These are phyloP conservation scores for Thecophora atra DNA, from an alignment of 2,888 invertebrate genomes.

Conservation along the genomic window DNA sequence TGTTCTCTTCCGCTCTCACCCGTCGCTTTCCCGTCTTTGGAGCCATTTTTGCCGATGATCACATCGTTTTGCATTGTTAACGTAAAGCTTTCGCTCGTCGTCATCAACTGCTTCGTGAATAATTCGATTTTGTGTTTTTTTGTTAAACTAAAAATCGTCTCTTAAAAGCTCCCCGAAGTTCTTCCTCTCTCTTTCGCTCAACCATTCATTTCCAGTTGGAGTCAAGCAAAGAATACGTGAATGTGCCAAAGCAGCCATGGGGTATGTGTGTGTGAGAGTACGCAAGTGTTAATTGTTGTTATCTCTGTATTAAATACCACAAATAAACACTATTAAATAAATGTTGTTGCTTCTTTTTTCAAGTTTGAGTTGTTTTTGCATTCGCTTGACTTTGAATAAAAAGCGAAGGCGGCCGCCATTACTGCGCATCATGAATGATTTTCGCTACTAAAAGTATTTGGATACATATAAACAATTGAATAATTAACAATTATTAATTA, in stretches of 20 bases:
- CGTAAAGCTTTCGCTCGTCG: not conserved
- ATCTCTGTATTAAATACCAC: slow-evolving; percentile 19
- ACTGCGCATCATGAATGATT: slow-evolving; percentile 31
- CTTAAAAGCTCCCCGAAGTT: not conserved
- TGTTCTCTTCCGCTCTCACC: not conserved
- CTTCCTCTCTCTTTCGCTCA: slow-evolving; percentile 1
- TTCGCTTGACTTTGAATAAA: slow-evolving; percentile 23
- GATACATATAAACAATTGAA: no score
- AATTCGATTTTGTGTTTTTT: not conserved
- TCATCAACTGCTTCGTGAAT: not conserved
- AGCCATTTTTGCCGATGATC: slow-evolving; percentile 31
- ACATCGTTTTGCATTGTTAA: slow-evolving; percentile 31
- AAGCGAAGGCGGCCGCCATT: slow-evolving; percentile 33
- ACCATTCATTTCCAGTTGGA: not conserved
- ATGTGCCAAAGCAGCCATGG: no score
- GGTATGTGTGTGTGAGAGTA: not conserved
- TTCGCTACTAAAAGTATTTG: not conserved
- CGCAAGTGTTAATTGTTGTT: not conserved
- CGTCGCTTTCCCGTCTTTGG: not conserved
- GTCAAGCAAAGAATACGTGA: no score
- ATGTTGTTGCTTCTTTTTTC: slow-evolving; percentile 3
- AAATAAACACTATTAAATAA: slow-evolving; percentile 18
- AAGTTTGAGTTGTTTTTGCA: slow-evolving; percentile 31
- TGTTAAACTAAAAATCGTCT: not conserved
- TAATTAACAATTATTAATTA: not conserved